A percentile compares a stretch with the other conserved stretches of the same genome.
Evolutionary conservation across 2,797 vertebrate species (phyloP).

Genomic region (Numenius phaeopus): DNA sequence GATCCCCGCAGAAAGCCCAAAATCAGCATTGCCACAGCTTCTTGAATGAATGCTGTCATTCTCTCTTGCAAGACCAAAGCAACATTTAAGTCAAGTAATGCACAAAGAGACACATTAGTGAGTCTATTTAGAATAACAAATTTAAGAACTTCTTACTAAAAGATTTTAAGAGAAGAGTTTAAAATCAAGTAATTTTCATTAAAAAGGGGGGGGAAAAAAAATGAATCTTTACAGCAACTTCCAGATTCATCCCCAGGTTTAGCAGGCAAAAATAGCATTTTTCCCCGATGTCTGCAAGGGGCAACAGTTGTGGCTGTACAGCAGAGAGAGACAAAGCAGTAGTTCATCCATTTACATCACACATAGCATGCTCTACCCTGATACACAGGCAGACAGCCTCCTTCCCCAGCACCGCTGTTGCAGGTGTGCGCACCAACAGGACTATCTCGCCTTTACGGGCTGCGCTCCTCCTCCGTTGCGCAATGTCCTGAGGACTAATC

Average conservation of each 20-base stretch:
- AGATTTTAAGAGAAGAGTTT: background rate
- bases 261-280: background rate
- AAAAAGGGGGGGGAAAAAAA: accelerated
- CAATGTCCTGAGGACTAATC: background rate
- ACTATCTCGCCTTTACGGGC: background rate
- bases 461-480: accelerated
- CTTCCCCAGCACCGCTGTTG: accelerated
- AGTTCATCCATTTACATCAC: background rate
- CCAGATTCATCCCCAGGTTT: background rate
- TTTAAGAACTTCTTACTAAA: background rate
- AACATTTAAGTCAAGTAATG: background rate
- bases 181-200: background rate
- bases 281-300: background rate
- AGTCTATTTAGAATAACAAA: background rate
- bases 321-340: background rate
- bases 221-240: background rate
- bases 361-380: background rate
- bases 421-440: background rate
- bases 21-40: background rate
- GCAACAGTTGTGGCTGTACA: background rate
- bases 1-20: background rate
- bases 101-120: background rate
- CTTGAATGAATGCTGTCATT: background rate
- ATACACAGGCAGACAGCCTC: accelerated
- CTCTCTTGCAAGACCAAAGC: background rate